Percentiles rank a stretch among this genome's conserved stretches.
Evolutionary conservation across 2,113 vertebrate genomes (phyloP).

Genomic region (Crypturellus undulatus): DNA sequence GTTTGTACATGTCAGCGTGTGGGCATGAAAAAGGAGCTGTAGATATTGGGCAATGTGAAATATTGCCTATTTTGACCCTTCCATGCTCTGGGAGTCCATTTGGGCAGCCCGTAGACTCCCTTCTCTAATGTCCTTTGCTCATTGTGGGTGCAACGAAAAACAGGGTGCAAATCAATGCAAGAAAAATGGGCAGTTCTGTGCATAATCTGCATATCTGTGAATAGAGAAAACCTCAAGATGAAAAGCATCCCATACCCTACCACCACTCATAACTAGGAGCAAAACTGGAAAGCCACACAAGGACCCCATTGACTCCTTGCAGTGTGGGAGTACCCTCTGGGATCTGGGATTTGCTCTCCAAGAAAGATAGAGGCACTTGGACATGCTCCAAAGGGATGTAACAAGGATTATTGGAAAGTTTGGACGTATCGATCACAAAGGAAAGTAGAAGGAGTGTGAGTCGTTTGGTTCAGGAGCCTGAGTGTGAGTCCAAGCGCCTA

Average conservation of each 20-base stretch:
- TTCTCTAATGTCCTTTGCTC: neutral
- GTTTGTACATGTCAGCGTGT: neutral
- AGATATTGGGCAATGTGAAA: neutral
- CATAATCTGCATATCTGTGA: neutral
- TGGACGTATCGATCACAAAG: neutral
- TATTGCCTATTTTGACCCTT: neutral
- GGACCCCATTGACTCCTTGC: no score
- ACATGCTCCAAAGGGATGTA: neutral
- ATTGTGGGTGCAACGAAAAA: neutral
- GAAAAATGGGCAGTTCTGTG: neutral
- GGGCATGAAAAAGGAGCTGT: neutral
- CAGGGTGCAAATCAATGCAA: neutral
- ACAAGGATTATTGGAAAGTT: neutral
- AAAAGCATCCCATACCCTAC: neutral
- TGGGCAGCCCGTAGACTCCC: neutral
- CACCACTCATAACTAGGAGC: neutral
- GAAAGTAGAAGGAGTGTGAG: neutral
- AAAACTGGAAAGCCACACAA: neutral
- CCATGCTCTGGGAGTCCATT: neutral
- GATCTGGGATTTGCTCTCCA: neutral
- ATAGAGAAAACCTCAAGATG: neutral
- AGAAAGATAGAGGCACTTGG: neutral
- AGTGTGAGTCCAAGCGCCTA: neutral
- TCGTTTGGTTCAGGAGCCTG: neutral
- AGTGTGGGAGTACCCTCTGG: no score